A percentile compares a stretch with the other conserved stretches of the same genome.
Evolutionary conservation across 2,113 vertebrate genomes (phyloP).

Genomic region (Tupaia chinensis): DNA sequence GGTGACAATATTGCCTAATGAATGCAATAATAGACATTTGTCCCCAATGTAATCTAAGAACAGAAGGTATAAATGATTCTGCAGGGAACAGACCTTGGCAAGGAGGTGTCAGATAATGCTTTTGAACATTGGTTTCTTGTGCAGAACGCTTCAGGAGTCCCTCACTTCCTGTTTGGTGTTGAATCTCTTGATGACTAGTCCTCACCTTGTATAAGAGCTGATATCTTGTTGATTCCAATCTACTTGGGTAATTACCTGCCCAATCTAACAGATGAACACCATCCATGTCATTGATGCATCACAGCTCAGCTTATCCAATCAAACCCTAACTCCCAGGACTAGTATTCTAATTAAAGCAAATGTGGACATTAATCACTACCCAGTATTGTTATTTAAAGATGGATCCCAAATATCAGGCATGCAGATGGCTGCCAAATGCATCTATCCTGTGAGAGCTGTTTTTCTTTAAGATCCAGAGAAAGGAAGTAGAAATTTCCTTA

Average conservation of each 20-base stretch:
- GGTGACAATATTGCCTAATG: neutral
- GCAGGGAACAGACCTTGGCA: neutral
- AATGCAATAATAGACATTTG: neutral
- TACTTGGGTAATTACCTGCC: neutral
- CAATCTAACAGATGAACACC: neutral
- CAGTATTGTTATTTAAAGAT: neutral
- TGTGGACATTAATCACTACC: neutral
- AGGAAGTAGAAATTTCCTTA: neutral
- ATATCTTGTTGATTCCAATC: neutral
- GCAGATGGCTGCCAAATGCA: neutral
- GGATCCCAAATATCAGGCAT: neutral
- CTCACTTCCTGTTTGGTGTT: neutral
- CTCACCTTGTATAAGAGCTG: neutral
- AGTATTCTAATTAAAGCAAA: neutral
- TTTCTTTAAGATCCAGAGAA: neutral
- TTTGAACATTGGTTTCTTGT: slow-evolving; percentile 15
- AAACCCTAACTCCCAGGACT: neutral
- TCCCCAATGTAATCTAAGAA: neutral
- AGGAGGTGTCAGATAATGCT: neutral
- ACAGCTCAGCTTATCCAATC: neutral
- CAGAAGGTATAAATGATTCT: neutral
- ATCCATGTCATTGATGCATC: neutral
- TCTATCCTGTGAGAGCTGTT: neutral
- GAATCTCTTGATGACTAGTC: neutral
- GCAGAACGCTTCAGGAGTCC: neutral